Evolutionary conservation across 2,888 invertebrate genomes (phyloP).

Genomic region (Orthonevra nobilis): DNA sequence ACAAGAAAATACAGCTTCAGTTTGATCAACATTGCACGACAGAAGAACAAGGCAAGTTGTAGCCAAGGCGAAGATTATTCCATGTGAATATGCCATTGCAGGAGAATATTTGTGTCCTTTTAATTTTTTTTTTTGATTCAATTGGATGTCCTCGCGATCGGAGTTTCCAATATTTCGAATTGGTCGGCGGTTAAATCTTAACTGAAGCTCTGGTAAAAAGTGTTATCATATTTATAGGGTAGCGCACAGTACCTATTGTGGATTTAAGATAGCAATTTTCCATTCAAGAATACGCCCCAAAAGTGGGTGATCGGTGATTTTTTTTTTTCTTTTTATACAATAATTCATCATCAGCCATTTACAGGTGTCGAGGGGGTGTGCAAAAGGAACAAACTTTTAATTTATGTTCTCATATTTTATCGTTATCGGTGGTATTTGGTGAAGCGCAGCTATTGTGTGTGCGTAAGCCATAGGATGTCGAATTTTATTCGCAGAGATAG

Average conservation of each 20-base stretch:
- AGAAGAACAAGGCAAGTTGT: slow-evolving; percentile 1
- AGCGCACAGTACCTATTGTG: no score
- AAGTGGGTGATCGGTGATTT: slow-evolving; percentile 35
- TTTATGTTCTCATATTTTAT: slow-evolving; percentile 5
- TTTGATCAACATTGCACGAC: slow-evolving; percentile 1
- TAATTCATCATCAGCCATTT: slow-evolving; percentile 33
- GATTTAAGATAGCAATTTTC: slow-evolving; percentile 27
- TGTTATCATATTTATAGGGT: slow-evolving; percentile 40
- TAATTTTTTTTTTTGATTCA: neutral
- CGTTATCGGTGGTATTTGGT: slow-evolving; percentile 20
- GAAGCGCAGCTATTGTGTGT: slow-evolving; percentile 2
- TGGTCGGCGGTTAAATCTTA: slow-evolving; percentile 21
- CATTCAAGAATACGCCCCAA: slow-evolving; percentile 15
- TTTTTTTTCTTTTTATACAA: slow-evolving; percentile 1
- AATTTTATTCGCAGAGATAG: no score
- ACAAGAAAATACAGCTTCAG: neutral
- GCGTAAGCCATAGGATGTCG: no score
- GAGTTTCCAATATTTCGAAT: slow-evolving; percentile 34
- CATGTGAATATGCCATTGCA: slow-evolving; percentile 19
- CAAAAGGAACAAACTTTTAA: neutral
- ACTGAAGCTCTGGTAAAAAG: slow-evolving; percentile 21
- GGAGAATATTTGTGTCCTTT: neutral
- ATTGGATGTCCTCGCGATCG: slow-evolving; percentile 18
- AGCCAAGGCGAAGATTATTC: slow-evolving; percentile 24
- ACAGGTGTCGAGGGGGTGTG: neutral